Conservation (phyloP, 2,797 vertebrate genomes). For the Petrocephalus sullivani region DNA sequence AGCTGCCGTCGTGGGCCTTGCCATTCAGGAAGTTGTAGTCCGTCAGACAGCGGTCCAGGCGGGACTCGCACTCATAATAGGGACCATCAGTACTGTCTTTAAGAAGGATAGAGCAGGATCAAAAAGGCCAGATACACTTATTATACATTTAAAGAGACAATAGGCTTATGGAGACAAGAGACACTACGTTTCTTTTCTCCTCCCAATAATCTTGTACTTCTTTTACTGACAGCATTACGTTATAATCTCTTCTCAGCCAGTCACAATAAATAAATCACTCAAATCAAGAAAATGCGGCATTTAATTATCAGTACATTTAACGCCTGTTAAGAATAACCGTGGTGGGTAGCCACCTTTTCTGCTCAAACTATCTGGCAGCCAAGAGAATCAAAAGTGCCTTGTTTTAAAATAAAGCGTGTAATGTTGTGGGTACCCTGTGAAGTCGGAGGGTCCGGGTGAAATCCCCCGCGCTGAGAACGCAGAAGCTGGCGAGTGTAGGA, state of each 20-base stretch:
- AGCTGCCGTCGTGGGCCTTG: slow-evolving; percentile 80
- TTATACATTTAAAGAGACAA: slow-evolving; percentile 20
- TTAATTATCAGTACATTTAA: background rate
- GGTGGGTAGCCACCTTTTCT: slow-evolving; percentile 29
- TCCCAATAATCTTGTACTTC: background rate
- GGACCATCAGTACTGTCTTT: slow-evolving; percentile 88
- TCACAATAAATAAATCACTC: background rate
- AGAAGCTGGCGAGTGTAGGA: slow-evolving; percentile 81
- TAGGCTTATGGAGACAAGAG: slow-evolving; percentile 32
- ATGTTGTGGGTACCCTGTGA: slow-evolving; percentile 79
- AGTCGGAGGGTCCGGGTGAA: slow-evolving; percentile 84
- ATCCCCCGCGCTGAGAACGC: slow-evolving; percentile 82
- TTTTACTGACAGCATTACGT: background rate
- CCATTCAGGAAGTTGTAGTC: slow-evolving; percentile 80
- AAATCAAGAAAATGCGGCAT: background rate
- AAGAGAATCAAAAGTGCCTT: slow-evolving; percentile 41
- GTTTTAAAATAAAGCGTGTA: slow-evolving; percentile 29
- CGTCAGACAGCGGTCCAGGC: slow-evolving; percentile 74
- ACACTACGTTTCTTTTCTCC: slow-evolving; percentile 30
- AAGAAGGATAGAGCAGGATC: slow-evolving; percentile 8
- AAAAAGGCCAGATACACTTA: background rate
- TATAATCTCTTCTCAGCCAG: background rate
- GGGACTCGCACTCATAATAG: slow-evolving; percentile 87
- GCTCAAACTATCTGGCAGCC: background rate
- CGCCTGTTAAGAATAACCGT: slow-evolving; percentile 20